Base-by-base conservation (phyloP, 1,140 invertebrate species). In the Trichoplusia ni region DNA sequence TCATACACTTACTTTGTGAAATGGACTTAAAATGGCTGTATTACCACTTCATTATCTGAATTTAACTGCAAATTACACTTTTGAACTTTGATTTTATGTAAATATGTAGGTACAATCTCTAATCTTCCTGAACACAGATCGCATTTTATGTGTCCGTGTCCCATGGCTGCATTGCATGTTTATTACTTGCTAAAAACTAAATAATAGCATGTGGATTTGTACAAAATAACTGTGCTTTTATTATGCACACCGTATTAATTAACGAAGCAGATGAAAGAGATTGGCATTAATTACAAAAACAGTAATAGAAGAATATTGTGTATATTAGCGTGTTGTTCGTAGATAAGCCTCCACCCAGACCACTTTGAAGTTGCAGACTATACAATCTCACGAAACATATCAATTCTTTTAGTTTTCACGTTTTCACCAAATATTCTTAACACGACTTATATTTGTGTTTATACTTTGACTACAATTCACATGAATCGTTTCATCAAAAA, bases 361-460 rank as follows among this genome's bases (percentile, higher is more conserved):
- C 35, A 71, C 64, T 68, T 75, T 64, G 72, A 70, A 60, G 66
- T 64, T 62, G 61, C 77, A 79, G 70, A 79, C 79, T 46, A 59
- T 42, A 67, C 71, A 78, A 86, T 86, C 84, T 84, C 82, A 86
- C 84, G 84, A 84, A 81, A 61, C 5, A 37, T 75, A 84, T 84
- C 84, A 62, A 47, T 65, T 68, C 37, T n/a, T n/a, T n/a, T n/a
- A n/a, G n/a, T n/a, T n/a, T n/a, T n/a, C n/a, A n/a, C n/a, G n/a
- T n/a, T n/a, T n/a, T n/a, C n/a, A n/a, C n/a, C n/a, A n/a, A n/a
- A n/a, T n/a, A n/a, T n/a, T n/a, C n/a, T n/a, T n/a, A n/a, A n/a
- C n/a, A n/a, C n/a, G n/a, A n/a, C n/a, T n/a, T n/a, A 4, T 14
- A 38, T 4, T 5, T 16, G 13, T 38, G 4, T 38, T 38, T 38